Base-by-base conservation (phyloP, 2,888 invertebrate genomes). In the Biston stratarius region DNA sequence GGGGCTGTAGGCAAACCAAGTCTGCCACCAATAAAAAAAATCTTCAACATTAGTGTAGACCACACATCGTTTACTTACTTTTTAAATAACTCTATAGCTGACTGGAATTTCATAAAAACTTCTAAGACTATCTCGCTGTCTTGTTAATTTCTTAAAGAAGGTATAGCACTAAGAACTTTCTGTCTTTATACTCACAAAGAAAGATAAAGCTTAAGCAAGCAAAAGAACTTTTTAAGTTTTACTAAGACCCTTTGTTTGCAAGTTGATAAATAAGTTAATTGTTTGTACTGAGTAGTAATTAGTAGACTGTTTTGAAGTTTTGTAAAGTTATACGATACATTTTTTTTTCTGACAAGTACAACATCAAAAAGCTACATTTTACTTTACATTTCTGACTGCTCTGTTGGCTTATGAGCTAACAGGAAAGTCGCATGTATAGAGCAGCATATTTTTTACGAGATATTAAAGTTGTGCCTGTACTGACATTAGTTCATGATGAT, bases 161-260 rank as follows among this genome's bases (percentile, higher is more conserved):
- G 63, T 59, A 61, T 14, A 62, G 62, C 53, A 51, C 58, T 63
- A 36, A 55, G 45, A 67, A 67, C 59, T 68, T 63, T 63, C 67
- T 69, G 67, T 68, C 66, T 67, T 71, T 67, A 67, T 58, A 64
- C 80, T 84, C 74, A 74, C 67, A 77, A 83, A 81, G 82, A 83
- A 80, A 79, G 78, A 81, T 80, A 84, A 81, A 71, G 61, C 79
- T 84, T 77, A 80, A 76, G 78, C 77, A 80, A 83, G 77, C 76
- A 75, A 77, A 84, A 84, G 76, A 79, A 80, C 77, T 82, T 81
- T 24, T 69, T 60, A 80, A 83, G 77, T 82, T 85, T 79, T 77
- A 76, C 77, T 73, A 74, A 77, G 77, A 77, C 74, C 72, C 71
- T 76, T 77, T 78, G 76, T 78, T 76, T 72, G 66, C 71, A 76